Evolutionary conservation across 2,888 invertebrate species (phyloP), one percentile per base, ranked within the genome.

Genomic region (Acrocera orbiculus): DNA sequence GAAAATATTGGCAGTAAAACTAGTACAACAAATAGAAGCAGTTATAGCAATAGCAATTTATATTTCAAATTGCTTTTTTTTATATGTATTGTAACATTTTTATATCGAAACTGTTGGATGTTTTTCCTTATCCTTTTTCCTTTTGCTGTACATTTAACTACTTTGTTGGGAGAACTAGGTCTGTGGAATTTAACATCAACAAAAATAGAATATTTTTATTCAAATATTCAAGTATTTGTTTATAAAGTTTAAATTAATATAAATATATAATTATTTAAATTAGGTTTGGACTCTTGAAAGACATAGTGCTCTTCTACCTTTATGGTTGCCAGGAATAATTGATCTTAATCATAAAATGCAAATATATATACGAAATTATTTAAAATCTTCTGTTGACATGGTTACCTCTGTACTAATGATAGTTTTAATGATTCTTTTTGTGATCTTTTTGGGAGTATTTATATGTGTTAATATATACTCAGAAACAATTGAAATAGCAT

Each of bases 401-500:
- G 79, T 87, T 3, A 82, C 89, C 5, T 80, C 83, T 30, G 74
- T 80, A 43, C 68, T 86, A 34, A 83, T 93, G 46, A 89, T 93
- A 42, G 65, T 83, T 32, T 73, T 80, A n/a, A 70, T 93, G 33
- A 69, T 92, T 34, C 53, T 89, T 17, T 78, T 85, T 45, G 69
- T 80, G 13, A 68, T 76, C 31, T 74, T 83, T 45, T 73, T 82
- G 28, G 74, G 80, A 19, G 68, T 90, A 40, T 87, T 93, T 56
- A 56, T 56, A 33, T 59, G 54, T 38, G 54, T 65, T 3, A 61
- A 92, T 82, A 79, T 92, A 48, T 93, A 95, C 57, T 80, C 83
- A 1, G 95, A 95, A 64, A 86, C 86, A 2, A 81, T 92, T 56
- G 86, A 90, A 50, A 70, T 95, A 35, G 76, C 92, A 10, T 81